Percentiles rank a stretch among this genome's conserved stretches.
Evolutionary conservation across 2,888 invertebrate species (phyloP).

Genomic region (Odontocolon sp.): DNA sequence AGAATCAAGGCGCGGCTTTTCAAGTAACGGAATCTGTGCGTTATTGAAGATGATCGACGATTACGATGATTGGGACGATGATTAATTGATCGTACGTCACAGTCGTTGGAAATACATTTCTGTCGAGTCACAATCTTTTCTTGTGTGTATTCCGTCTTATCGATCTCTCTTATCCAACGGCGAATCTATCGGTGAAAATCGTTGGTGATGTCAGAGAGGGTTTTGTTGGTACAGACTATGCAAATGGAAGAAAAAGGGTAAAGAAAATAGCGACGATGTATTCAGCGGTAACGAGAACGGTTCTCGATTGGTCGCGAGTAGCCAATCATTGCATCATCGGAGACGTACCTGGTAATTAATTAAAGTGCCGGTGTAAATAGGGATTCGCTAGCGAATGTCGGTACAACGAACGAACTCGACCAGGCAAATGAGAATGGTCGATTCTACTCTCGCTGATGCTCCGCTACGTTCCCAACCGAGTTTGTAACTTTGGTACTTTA

Average conservation of each 20-base stretch:
- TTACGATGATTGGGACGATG: slow-evolving; percentile 37
- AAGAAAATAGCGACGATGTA: slow-evolving; percentile 1
- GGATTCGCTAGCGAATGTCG: slow-evolving; percentile 50
- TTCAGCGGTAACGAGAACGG: neutral
- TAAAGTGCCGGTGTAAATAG: slow-evolving; percentile 77
- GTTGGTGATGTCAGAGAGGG: neutral
- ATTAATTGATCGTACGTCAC: slow-evolving; percentile 16
- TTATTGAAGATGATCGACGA: slow-evolving; percentile 13
- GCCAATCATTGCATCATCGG: slow-evolving; percentile 69
- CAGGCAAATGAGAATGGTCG: no score
- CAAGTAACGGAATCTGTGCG: neutral
- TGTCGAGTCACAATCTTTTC: neutral
- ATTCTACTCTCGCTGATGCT: neutral
- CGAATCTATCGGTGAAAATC: neutral
- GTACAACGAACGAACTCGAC: slow-evolving; percentile 41
- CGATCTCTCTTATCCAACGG: neutral
- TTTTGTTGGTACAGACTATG: neutral
- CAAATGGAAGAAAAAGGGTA: neutral
- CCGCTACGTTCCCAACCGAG: slow-evolving; percentile 32
- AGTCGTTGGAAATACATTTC: slow-evolving; percentile 17
- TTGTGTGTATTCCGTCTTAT: neutral
- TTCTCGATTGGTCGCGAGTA: slow-evolving; percentile 36
- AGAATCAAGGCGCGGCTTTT: slow-evolving; percentile 7
- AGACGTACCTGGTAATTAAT: slow-evolving; percentile 75
- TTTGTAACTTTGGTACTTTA: slow-evolving; percentile 68